Conservation (phyloP, 2,797 vertebrate species). For the Ctenochaetus hawaiiensis region DNA sequence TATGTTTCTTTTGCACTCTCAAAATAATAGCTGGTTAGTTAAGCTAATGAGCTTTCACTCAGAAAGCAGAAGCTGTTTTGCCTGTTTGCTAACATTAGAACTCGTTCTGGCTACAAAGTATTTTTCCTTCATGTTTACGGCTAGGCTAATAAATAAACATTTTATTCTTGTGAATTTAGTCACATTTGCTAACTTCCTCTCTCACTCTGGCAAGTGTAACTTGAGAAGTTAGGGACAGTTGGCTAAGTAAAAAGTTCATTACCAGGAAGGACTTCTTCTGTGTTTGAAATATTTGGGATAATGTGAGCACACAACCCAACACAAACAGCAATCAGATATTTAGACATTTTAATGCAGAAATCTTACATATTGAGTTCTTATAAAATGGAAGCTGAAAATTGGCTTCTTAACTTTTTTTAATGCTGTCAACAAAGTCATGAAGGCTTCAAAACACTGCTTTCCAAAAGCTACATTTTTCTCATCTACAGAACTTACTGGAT, state of each 20-base stretch:
- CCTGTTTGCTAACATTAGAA: not conserved
- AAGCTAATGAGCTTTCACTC: not conserved
- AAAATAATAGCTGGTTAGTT: not conserved
- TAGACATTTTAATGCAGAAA: not conserved
- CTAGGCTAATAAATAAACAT: too few species aligned
- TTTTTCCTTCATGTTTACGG: not conserved
- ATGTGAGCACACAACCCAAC: too few species aligned
- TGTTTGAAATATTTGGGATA: too few species aligned
- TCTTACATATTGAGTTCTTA: not conserved
- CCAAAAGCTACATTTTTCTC: not conserved
- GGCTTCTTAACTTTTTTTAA: conserved; percentile 7
- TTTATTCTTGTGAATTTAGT: too few species aligned
- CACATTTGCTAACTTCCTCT: too few species aligned
- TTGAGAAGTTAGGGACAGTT: too few species aligned
- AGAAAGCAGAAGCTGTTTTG: not conserved
- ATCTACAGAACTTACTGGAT: not conserved
- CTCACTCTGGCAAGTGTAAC: too few species aligned
- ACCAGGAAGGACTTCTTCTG: too few species aligned
- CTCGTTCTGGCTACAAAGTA: not conserved
- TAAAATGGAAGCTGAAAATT: not conserved
- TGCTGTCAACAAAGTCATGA: not conserved
- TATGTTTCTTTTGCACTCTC: not conserved
- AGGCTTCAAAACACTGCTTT: conserved; percentile 1
- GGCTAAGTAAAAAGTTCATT: too few species aligned
- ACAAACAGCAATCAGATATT: too few species aligned